Evolutionary conservation across 2,888 invertebrate species (phyloP).

Genomic region (Melanostoma mellinum): DNA sequence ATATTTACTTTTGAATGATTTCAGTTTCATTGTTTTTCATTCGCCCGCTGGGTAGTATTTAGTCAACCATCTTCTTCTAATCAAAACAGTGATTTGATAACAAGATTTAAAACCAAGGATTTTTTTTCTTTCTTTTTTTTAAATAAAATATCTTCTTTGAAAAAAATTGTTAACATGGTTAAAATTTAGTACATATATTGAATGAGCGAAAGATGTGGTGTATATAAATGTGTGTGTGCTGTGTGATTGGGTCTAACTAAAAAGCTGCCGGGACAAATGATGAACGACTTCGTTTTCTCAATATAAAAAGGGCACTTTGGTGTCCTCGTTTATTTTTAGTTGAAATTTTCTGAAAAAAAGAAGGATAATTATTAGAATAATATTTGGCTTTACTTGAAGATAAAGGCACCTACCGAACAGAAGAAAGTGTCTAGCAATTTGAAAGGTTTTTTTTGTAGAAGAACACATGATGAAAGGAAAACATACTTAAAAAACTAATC

Average conservation of each 20-base stretch:
- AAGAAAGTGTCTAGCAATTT: no score
- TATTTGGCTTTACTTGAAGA: no score
- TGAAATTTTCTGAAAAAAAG: not conserved
- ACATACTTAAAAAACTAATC: no score
- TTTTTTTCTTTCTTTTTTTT: slow-evolving; percentile 25
- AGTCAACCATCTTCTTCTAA: slow-evolving; percentile 47
- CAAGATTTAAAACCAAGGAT: slow-evolving; percentile 42
- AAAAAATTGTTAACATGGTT: slow-evolving; percentile 51
- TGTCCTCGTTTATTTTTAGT: slow-evolving; percentile 60
- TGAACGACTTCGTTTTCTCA: slow-evolving; percentile 64
- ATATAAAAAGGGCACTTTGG: slow-evolving; percentile 73
- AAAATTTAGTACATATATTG: slow-evolving; percentile 41
- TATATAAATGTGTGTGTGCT: slow-evolving; percentile 20
- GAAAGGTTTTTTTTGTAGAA: no score
- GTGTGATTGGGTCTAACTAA: slow-evolving; percentile 55
- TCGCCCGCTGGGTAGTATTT: slow-evolving; percentile 52
- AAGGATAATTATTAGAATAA: no score
- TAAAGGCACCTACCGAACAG: no score
- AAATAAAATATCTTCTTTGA: not conserved
- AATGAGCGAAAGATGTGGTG: slow-evolving; percentile 46
- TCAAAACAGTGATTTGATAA: slow-evolving; percentile 38
- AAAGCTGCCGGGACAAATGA: slow-evolving; percentile 65
- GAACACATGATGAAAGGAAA: no score
- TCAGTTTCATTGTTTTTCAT: slow-evolving; percentile 63
- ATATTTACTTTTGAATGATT: slow-evolving; percentile 68